Evolutionary conservation across 2,113 vertebrate species (phyloP).

Genomic region (Macaca fascicularis): DNA sequence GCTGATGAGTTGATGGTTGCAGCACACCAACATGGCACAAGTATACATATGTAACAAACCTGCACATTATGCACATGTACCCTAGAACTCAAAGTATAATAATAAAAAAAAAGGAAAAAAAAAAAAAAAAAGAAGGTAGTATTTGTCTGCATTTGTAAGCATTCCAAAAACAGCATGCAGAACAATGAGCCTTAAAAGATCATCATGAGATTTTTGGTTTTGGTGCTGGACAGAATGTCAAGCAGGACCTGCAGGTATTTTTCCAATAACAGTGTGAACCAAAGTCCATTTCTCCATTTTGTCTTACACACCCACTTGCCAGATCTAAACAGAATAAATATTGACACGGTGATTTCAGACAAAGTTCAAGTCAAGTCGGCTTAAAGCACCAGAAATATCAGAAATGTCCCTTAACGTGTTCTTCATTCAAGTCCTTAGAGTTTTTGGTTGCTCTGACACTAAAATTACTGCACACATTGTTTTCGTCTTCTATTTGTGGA

Average conservation of each 20-base stretch:
- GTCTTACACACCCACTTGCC: neutral
- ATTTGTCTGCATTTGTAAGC: neutral
- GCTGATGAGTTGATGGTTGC: no score
- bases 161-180: neutral
- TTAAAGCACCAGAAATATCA: constrained; percentile 3
- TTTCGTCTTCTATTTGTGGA: constrained; percentile 62
- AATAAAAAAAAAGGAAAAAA: no score
- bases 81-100: no score
- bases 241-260: constrained; percentile 15
- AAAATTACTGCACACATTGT: constrained; percentile 50
- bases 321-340: neutral
- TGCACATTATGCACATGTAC: no score
- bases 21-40: no score
- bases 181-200: neutral
- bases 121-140: neutral
- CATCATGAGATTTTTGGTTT: neutral
- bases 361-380: constrained; percentile 30
- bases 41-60: no score
- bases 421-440: neutral
- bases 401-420: neutral
- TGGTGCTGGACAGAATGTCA: neutral
- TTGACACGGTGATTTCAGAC: neutral
- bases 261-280: neutral
- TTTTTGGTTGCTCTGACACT: constrained; percentile 27
- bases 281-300: neutral